Evolutionary conservation across 2,797 vertebrate genomes (phyloP).

Genomic region (Rhynchotus rufescens): DNA sequence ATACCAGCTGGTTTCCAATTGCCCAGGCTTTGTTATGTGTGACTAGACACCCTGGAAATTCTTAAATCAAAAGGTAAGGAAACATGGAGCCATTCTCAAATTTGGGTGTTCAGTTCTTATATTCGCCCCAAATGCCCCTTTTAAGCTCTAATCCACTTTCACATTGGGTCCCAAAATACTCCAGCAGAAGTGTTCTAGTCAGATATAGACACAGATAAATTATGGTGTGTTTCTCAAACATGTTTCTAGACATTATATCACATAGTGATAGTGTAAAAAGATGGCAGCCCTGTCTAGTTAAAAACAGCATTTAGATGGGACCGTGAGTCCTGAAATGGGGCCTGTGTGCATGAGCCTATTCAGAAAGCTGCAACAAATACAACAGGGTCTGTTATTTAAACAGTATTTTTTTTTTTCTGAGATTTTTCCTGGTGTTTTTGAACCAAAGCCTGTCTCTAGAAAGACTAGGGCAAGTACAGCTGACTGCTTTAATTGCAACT

Average conservation of each 20-base stretch:
- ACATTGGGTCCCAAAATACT: not conserved
- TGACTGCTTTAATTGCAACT: not conserved
- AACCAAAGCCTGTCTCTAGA: not conserved
- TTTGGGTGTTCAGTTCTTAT: not conserved
- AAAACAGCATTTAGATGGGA: not conserved
- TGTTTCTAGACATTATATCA: not conserved
- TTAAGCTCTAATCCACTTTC: not conserved
- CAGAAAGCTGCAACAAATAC: not conserved
- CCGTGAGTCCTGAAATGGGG: not conserved
- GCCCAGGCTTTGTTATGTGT: not conserved
- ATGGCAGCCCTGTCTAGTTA: not conserved
- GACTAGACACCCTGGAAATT: not conserved
- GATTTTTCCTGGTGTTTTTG: not conserved
- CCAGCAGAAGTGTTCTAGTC: not conserved
- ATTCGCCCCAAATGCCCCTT: not conserved
- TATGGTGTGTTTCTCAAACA: not conserved
- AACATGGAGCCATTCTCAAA: not conserved
- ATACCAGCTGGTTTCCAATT: not conserved
- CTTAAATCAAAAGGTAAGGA: not conserved
- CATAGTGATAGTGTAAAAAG: not conserved
- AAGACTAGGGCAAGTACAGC: not conserved
- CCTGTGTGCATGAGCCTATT: not conserved
- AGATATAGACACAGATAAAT: not conserved
- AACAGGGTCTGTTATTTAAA: not conserved
- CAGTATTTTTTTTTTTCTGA: no score